These are phyloP conservation scores for Linyphia triangularis DNA, from an alignment of 2,888 invertebrate genomes.

Conservation along the genomic window DNA sequence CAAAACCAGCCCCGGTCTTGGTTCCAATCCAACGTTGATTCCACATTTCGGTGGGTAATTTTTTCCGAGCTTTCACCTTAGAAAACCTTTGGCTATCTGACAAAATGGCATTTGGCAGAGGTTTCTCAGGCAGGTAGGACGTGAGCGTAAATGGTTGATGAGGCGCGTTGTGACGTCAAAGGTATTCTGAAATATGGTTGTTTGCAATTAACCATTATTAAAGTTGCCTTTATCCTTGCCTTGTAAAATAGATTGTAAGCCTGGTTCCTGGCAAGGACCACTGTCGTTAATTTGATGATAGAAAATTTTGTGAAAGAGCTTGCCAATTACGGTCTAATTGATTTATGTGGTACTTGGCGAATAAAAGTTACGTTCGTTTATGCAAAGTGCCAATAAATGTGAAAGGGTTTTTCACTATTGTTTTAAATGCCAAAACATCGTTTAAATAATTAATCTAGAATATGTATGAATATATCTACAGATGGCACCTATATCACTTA, in stretches of 20 bases:
- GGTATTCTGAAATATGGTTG: constrained; percentile 4
- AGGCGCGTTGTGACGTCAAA: not conserved
- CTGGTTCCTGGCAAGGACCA: not conserved
- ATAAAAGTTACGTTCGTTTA: not conserved
- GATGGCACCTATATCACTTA: too few species aligned
- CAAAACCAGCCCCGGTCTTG: constrained; percentile 13
- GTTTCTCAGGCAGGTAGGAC: constrained; percentile 1
- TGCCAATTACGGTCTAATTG: not conserved
- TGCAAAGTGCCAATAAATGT: not conserved
- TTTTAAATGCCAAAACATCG: not conserved
- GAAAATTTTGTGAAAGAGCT: not conserved
- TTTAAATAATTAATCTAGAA: not conserved
- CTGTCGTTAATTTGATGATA: not conserved
- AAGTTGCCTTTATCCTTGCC: not conserved
- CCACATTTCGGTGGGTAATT: not conserved
- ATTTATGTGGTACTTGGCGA: not conserved
- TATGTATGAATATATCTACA: too few species aligned
- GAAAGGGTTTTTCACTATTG: not conserved
- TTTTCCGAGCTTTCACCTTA: constrained; percentile 28
- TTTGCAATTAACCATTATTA: constrained; percentile 26
- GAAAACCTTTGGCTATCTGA: constrained; percentile 27
- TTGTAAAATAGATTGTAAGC: not conserved
- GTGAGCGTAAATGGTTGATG: not conserved
- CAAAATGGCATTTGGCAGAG: constrained; percentile 23
- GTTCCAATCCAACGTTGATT: constrained; percentile 39